These are phyloP conservation scores for Leptinotarsa rubiginosa DNA, from an alignment of 2,888 invertebrate species.

Conservation along the genomic window DNA sequence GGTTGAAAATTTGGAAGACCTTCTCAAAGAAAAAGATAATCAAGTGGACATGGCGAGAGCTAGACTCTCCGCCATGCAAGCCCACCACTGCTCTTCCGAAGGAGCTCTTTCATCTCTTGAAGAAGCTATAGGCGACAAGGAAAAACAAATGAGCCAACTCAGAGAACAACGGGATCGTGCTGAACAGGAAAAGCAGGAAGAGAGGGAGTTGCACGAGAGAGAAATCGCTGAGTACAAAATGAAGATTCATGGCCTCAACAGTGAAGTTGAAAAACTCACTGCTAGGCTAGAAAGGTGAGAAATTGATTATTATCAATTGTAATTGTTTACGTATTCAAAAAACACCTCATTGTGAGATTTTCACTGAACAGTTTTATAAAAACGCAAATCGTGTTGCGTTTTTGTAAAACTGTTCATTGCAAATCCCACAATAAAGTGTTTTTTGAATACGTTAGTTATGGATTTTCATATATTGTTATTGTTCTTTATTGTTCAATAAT, in stretches of 20 bases:
- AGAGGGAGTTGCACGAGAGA: conserved; percentile 91
- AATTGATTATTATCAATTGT: neutral
- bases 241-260: conserved; percentile 90
- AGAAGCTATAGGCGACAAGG: conserved; percentile 96
- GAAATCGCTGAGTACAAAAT: conserved; percentile 95
- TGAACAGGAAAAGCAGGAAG: conserved; percentile 96
- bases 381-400: too few relatives aligned
- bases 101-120: conserved; percentile 92
- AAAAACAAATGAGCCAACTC: conserved; percentile 95
- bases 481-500: neutral
- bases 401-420: too few relatives aligned
- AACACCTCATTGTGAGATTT: too few relatives aligned
- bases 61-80: conserved; percentile 91
- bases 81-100: conserved; percentile 93
- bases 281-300: conserved; percentile 79
- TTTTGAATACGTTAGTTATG: too few relatives aligned
- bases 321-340: too few relatives aligned
- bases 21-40: conserved; percentile 97
- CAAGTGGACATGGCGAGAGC: conserved; percentile 96
- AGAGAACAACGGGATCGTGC: conserved; percentile 94
- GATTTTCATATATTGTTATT: neutral
- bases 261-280: conserved; percentile 90
- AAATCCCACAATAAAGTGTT: too few relatives aligned
- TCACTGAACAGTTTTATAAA: too few relatives aligned
- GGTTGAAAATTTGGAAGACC: conserved; percentile 97